Base-by-base conservation (phyloP, 1,140 invertebrate species). In the Drosophila parabipectinata region DNA sequence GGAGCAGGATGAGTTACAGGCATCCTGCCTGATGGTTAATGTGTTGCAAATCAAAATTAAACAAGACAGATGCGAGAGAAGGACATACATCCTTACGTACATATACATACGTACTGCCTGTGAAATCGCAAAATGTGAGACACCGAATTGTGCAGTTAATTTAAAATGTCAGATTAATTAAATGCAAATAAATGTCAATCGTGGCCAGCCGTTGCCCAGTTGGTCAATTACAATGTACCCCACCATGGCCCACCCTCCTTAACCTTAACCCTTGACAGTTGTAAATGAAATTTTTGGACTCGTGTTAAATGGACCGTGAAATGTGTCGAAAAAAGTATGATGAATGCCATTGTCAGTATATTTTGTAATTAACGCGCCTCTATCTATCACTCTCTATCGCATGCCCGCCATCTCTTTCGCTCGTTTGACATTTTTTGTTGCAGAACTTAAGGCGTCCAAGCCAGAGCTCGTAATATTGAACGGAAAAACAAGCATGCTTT, bases 21-120 rank as follows among this genome's bases (percentile, higher is more conserved):
- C 48, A 26, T 18, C 7, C 18, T 18, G 41, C 63, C 63, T 73
- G 66, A 61, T 48, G 73, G 74, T 87, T 81, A 81, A 87, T 87
- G 77, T 87, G 81, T 81, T 76, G 82, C 81, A 87, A 87, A 85
- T 87, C 82, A 85, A 85, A 85, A 77, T 87, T 81, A 87, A 87
- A 87, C 77, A 85, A 85, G 82, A 74, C 81, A 85, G 73, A 62
- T 56, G 60, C 67, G 39, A 51, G 48, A 41, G 32, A 39, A 14
- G 18, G 48, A 48, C 21, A 21, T 21, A 21, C 21, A 21, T 21
- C 21, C 21, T 3, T 21, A 21, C 3, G 21, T 21, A 21, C 3
- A 1, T 21, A 21, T 21, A 3, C 3, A 21, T 21, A 21, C 3
- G 3, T 3, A 21, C 21, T 18, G 21, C 21, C 21, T 21, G 21